Evolutionary conservation across 2,797 vertebrate species (phyloP), one percentile per base, ranked within the genome.

Genomic region (Eulemur mongoz): DNA sequence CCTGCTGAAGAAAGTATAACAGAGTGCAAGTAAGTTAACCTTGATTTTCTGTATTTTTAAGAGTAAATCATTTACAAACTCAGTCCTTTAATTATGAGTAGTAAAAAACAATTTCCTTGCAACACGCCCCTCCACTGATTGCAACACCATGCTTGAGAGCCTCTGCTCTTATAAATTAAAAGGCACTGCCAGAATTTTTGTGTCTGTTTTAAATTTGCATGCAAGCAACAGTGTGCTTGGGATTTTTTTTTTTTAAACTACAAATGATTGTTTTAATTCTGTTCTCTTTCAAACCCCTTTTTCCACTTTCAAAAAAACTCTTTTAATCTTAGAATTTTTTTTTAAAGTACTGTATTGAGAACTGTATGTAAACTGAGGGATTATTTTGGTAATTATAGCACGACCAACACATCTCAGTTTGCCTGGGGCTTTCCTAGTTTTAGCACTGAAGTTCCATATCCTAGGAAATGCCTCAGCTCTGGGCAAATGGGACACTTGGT

Each of bases 11-110:
- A 91, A 94, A 81, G 83, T 38, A 3, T 32, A 82, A 65, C 43
- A 94, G 91, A 95, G 86, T 96, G 93, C 35, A 93, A 87, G 59
- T 20, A 65, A 96, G 67, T 65, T 69, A 95, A 94, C 76, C 67
- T 97, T 92, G 88, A 89, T 97, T 95, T 89, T 92, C 89, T 97
- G 95, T 97, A 86, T 91, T 97, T 96, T 96, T 95, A 96, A 96
- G 83, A 96, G 97, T 98, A 97, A 97, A 98, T 98, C 97, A 98
- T 98, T 98, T 96, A 97, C 97, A 92, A 97, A 83, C 89, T 80
- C 80, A 94, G 93, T 91, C 80, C 94, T 95, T 97, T 98, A 96
- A 97, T 96, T 98, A 97, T 88, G 95, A 97, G 94, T 92, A 95
- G 93, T 96, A 97, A 97, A 97, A 96, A 96, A 96, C 95, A 94